Conservation (phyloP, 2,797 vertebrate species). For the Acrossocheilus wenchowensis region DNA sequence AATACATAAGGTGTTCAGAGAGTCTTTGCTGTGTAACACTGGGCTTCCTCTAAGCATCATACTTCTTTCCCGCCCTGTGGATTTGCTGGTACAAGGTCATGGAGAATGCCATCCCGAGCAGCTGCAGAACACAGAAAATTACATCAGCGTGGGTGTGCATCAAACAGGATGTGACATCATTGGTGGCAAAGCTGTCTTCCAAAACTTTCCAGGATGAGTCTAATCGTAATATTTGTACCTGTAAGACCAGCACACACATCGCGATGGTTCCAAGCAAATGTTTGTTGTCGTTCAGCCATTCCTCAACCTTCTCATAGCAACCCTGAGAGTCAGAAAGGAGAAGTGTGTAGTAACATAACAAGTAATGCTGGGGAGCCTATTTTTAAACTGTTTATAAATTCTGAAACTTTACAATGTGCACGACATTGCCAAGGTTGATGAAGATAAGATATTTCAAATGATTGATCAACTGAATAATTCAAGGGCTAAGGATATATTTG, state of each 20-base stretch:
- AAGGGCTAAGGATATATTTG: too few relatives aligned
- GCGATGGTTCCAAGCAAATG: constrained; percentile 93
- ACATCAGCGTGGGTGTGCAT: constrained; percentile 6
- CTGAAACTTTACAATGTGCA: not conserved
- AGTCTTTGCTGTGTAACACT: not conserved
- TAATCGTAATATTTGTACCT: constrained; percentile 76
- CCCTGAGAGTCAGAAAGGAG: constrained; percentile 71
- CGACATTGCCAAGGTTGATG: too few relatives aligned
- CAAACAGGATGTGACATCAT: constrained; percentile 21
- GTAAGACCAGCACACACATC: constrained; percentile 94
- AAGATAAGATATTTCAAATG: too few relatives aligned
- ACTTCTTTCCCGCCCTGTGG: constrained; percentile 95
- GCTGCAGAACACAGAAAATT: constrained; percentile 76
- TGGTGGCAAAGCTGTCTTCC: not conserved
- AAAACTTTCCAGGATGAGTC: not conserved
- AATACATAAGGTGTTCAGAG: constrained; percentile 23
- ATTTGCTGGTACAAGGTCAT: constrained; percentile 99
- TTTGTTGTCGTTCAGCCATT: constrained; percentile 94
- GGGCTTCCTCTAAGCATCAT: constrained; percentile 83
- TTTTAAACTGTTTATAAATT: not conserved
- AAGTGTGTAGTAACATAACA: not conserved
- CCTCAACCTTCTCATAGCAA: constrained; percentile 93
- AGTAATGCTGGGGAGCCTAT: not conserved
- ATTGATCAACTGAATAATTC: too few relatives aligned
- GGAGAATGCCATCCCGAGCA: constrained; percentile 98